A percentile compares a stretch with the other conserved stretches of the same genome.
phyloP scores from a whole-genome alignment of 2,888 invertebrate genomes.

The Rhagonycha fulva region DNA sequence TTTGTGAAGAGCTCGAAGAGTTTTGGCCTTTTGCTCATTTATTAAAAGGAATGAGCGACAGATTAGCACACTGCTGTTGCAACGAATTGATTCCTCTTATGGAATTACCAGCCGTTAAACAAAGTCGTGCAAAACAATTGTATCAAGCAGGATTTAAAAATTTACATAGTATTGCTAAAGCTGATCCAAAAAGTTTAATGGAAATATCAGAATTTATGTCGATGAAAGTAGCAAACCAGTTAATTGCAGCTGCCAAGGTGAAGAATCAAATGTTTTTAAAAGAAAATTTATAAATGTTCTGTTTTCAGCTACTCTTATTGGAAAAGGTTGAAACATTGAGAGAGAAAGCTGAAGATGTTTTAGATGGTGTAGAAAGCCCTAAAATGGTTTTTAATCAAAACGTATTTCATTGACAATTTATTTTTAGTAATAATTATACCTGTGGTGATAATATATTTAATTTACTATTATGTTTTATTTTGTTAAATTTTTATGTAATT shows the following conservation, averaged over 20 bases:
- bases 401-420: not conserved
- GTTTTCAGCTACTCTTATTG: constrained; percentile 73
- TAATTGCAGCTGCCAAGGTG: constrained; percentile 88
- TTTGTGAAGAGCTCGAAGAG: constrained; percentile 78
- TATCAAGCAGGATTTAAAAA: constrained; percentile 81
- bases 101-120: constrained; percentile 87
- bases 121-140: constrained; percentile 83
- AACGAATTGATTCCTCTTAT: constrained; percentile 80
- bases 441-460: not conserved
- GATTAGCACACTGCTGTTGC: constrained; percentile 81
- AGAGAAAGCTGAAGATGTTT: constrained; percentile 80
- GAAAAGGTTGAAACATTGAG: constrained; percentile 86
- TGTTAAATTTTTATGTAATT: not conserved
- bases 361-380: constrained; percentile 57
- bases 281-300: constrained; percentile 7
- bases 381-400: not conserved
- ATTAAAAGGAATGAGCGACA: constrained; percentile 71
- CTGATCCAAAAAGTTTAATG: constrained; percentile 66
- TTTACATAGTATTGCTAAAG: constrained; percentile 75
- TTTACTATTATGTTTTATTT: too few species aligned
- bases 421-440: not conserved
- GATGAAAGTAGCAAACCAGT: constrained; percentile 73
- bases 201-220: constrained; percentile 72
- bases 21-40: constrained; percentile 84
- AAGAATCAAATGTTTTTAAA: constrained; percentile 7